Percentiles rank a stretch among this genome's conserved stretches.
Conservation (phyloP, 2,888 invertebrate species). For the Luffia ferchaultella region DNA sequence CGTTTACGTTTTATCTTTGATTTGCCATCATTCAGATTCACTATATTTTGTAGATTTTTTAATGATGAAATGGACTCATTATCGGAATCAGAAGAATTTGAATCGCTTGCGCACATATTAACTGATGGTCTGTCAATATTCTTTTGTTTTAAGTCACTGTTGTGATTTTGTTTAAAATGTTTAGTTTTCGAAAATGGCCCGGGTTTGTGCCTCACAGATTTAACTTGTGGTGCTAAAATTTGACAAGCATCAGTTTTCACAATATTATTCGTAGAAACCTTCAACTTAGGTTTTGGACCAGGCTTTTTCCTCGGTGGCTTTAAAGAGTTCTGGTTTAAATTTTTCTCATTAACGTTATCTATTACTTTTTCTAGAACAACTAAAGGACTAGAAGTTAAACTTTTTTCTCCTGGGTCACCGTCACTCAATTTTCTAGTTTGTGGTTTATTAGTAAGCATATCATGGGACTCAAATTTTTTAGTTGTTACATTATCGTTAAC, state of each 20-base stretch:
- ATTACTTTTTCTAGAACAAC: constrained; percentile 36
- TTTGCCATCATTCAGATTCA: constrained; percentile 31
- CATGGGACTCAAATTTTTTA: constrained; percentile 8
- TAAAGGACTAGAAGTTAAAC: constrained; percentile 18
- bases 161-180: constrained; percentile 17
- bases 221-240: constrained; percentile 13
- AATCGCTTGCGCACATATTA: not conserved
- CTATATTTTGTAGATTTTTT: constrained; percentile 34
- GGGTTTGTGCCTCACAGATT: constrained; percentile 24
- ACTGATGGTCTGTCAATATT: constrained; percentile 28
- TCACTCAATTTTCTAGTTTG: constrained; percentile 12
- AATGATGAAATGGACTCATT: constrained; percentile 35
- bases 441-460: not conserved
- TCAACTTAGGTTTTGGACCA: constrained; percentile 26
- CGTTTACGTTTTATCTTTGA: constrained; percentile 40
- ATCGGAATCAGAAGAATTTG: constrained; percentile 35
- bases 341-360: constrained; percentile 16
- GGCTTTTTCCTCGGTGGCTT: constrained; percentile 28
- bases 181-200: constrained; percentile 43
- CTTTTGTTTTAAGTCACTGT: constrained; percentile 32
- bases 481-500: constrained; percentile 31
- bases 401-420: constrained; percentile 13
- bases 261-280: constrained; percentile 14
- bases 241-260: constrained; percentile 11
- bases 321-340: constrained; percentile 17